Conservation (phyloP, 2,888 invertebrate species). For the Cotesia congregata region DNA sequence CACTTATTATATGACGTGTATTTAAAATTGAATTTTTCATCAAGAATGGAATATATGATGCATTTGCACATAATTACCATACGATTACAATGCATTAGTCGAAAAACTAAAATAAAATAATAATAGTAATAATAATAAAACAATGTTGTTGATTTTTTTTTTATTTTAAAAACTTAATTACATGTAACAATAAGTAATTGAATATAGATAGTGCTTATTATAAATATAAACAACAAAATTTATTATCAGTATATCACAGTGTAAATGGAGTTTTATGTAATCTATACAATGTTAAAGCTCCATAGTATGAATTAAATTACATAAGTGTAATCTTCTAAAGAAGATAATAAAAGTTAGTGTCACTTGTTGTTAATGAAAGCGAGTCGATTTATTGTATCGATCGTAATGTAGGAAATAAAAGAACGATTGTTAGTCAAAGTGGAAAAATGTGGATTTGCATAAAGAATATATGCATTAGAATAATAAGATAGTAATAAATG, state of each 20-base stretch:
- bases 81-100: constrained; percentile 40
- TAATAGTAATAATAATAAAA: constrained; percentile 8
- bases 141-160: constrained; percentile 6
- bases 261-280: constrained; percentile 42
- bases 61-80: constrained; percentile 55
- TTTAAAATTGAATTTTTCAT: constrained; percentile 68
- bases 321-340: constrained; percentile 36
- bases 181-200: background rate
- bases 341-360: constrained; percentile 25
- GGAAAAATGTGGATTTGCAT: constrained; percentile 42
- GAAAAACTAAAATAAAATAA: constrained; percentile 32
- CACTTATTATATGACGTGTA: constrained; percentile 70
- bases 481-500: constrained; percentile 25
- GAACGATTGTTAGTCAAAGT: constrained; percentile 54
- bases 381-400: constrained; percentile 35
- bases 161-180: background rate
- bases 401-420: constrained; percentile 34
- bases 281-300: constrained; percentile 48
- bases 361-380: background rate
- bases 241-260: constrained; percentile 43
- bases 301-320: constrained; percentile 46
- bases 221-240: background rate
- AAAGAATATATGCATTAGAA: constrained; percentile 37
- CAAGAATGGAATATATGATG: constrained; percentile 66
- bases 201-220: background rate